Evolutionary conservation across 2,797 vertebrate genomes (phyloP).

Genomic region (Ibycter americanus): DNA sequence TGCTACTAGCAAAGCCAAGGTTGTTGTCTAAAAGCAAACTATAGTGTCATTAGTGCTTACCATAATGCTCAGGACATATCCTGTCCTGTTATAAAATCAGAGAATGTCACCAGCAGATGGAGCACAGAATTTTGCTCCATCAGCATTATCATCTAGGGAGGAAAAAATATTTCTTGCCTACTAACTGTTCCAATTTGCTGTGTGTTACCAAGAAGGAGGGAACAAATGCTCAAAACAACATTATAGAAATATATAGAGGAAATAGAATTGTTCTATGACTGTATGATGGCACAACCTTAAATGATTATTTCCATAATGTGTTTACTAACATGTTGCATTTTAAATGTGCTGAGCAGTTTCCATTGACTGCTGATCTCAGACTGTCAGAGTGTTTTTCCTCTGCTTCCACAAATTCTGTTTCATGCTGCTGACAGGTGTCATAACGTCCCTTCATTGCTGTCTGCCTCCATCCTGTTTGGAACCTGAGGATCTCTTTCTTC

Average conservation of each 20-base stretch:
- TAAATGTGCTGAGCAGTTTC: not conserved
- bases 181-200: not conserved
- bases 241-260: not conserved
- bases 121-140: not conserved
- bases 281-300: not conserved
- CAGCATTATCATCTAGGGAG: not conserved
- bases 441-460: not conserved
- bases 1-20: not conserved
- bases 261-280: not conserved
- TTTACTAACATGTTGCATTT: not conserved
- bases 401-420: not conserved
- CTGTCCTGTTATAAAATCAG: not conserved
- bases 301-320: not conserved
- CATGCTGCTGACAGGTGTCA: not conserved
- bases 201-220: not conserved
- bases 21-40: not conserved
- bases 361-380: not conserved
- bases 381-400: not conserved
- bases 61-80: not conserved
- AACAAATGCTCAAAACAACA: not conserved
- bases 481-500: not conserved
- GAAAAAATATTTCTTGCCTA: not conserved
- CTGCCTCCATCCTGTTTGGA: not conserved
- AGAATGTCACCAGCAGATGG: not conserved
- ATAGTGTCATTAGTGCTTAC: rapidly evolving